Conservation (phyloP, 2,113 vertebrate species). For the Camelus bactrianus region DNA sequence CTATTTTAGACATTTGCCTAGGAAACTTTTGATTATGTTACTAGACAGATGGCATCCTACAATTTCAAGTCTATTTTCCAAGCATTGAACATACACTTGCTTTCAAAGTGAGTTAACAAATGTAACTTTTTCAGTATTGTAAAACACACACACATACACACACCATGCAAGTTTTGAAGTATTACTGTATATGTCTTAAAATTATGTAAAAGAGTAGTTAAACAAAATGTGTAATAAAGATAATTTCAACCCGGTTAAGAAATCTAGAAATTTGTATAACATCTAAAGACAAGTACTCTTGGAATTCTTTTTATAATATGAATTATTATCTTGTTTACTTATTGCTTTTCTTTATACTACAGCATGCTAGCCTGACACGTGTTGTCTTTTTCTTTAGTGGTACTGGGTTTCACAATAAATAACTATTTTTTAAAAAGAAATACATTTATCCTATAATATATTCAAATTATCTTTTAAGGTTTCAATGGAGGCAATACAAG, state of each 20-base stretch:
- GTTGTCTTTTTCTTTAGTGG: neutral
- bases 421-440: neutral
- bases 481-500: neutral
- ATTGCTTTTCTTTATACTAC: neutral
- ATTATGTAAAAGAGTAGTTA: neutral
- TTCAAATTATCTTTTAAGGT: neutral
- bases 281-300: neutral
- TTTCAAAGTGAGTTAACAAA: conserved; percentile 4
- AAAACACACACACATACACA: neutral
- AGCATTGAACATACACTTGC: neutral
- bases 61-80: conserved; percentile 6
- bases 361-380: neutral
- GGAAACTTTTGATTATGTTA: neutral
- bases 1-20: neutral
- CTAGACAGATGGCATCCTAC: neutral
- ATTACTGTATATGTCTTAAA: neutral
- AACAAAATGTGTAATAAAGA: neutral
- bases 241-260: neutral
- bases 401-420: neutral
- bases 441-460: neutral
- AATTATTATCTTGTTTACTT: neutral
- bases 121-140: neutral
- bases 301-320: neutral
- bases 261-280: neutral
- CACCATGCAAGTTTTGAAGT: neutral